Evolutionary conservation across 1,140 invertebrate species (phyloP).

Genomic region (Uloborus diversus): DNA sequence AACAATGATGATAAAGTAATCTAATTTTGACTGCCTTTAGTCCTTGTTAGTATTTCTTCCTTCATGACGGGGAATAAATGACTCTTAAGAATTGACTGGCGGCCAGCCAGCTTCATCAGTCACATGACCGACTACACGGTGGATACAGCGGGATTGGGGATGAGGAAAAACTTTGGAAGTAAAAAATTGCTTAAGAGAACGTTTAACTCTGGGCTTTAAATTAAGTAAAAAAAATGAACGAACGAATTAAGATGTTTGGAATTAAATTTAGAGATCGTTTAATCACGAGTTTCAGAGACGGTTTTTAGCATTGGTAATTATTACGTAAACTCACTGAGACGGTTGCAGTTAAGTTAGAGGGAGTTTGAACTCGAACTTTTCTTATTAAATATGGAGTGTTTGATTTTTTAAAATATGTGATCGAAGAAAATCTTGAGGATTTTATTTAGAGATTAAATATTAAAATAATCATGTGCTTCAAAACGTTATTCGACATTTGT

Average conservation of each 20-base stretch:
- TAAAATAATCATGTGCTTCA: too few species aligned
- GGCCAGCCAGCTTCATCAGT: neutral
- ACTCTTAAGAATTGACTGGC: constrained; percentile 23
- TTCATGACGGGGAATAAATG: neutral
- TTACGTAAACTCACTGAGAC: too few species aligned
- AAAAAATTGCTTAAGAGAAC: neutral
- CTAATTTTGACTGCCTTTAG: constrained; percentile 26
- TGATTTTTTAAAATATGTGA: too few species aligned
- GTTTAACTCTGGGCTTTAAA: neutral
- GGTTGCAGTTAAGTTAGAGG: too few species aligned
- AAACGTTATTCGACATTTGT: too few species aligned
- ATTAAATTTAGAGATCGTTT: too few species aligned
- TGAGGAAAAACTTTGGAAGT: neutral
- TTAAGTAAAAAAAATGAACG: neutral
- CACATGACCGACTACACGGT: neutral
- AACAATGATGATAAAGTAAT: constrained; percentile 17
- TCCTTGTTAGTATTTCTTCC: constrained; percentile 6
- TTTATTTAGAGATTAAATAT: too few species aligned
- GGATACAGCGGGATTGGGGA: neutral
- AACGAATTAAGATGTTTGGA: neutral
- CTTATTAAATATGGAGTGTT: too few species aligned
- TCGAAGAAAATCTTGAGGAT: too few species aligned
- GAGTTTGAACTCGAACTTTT: too few species aligned
- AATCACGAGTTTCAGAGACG: too few species aligned
- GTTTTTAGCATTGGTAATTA: too few species aligned